Conservation (phyloP, 2,113 vertebrate genomes). For the Melanerpes formicivorus region DNA sequence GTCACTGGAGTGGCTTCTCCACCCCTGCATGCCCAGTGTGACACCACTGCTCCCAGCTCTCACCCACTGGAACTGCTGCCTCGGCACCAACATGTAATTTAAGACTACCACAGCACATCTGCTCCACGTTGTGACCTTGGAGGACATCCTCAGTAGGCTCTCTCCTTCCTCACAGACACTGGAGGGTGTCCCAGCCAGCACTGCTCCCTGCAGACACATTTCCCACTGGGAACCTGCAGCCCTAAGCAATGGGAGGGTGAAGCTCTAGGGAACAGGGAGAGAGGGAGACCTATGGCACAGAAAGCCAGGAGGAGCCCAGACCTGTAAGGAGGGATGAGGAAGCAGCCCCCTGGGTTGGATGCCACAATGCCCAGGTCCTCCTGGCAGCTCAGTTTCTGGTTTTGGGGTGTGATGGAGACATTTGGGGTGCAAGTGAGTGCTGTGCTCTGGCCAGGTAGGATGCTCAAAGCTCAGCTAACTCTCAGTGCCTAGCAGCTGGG, state of each 20-base stretch:
- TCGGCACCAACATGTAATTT: not conserved
- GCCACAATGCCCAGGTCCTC: not conserved
- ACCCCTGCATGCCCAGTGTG: accelerated
- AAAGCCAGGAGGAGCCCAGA: not conserved
- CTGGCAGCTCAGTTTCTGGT: not conserved
- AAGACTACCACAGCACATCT: not conserved
- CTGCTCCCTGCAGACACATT: not conserved
- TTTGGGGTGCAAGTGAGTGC: accelerated
- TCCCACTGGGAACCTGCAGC: not conserved
- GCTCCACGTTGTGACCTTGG: not conserved
- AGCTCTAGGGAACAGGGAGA: not conserved
- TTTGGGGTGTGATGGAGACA: not conserved
- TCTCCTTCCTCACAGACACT: not conserved
- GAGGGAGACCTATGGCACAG: not conserved
- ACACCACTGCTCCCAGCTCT: not conserved
- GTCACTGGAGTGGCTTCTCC: accelerated
- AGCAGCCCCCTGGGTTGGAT: not conserved
- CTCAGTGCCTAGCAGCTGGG: not conserved
- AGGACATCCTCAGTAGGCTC: not conserved
- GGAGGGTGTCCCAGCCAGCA: not conserved
- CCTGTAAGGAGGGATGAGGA: not conserved
- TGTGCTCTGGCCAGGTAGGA: accelerated
- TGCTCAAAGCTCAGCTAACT: not conserved
- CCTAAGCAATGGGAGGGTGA: not conserved
- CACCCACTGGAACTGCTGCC: not conserved